Base-by-base conservation (phyloP, 2,797 vertebrate species). In the Steatocranus sp. region DNA sequence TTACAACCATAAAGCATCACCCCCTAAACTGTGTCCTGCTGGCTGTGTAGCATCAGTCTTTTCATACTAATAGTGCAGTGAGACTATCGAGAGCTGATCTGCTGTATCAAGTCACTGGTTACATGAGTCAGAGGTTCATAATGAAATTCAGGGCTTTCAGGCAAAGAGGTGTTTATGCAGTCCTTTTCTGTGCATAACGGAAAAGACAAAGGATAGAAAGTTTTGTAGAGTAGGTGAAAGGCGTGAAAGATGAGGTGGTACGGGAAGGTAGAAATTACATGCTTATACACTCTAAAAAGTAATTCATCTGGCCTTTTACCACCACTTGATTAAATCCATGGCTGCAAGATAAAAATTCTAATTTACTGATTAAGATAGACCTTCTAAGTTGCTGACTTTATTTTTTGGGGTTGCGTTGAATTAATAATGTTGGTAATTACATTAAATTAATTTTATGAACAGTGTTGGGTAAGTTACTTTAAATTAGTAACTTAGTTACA, bases 101-200 rank as follows among this genome's bases (percentile, higher is more conserved):
- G 25, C 84, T 68, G 79, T 8, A 30, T 20, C 82, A 70, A n/a
- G 61, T 63, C 81, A 17, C n/a, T 51, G 66, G 75, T 77, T 78
- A 81, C 46, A 68, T 88, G 86, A 85, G 46, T 88, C 88, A 91
- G 50, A 87, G 70, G 54, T 66, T 84, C 66, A 82, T 88, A 81
- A 90, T 89, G 73, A 84, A 83, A 93, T 89, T 83, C 76, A 74
- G 49, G 17, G 18, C 50, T 86, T 84, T 82, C 32, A 66, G 53
- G 75, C 75, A 85, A 83, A 58, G 48, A 78, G n/a, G 43, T 73
- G 68, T 87, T 61, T 83, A 79, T 68, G 61, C 78, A 79, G 85
- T 34, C 32, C 43, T 61, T 78, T 63, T 78, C 27, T 66, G 32
- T 7, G 25, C 56, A 27, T 82, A 75, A 82, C 51, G 11, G 34